Base-by-base conservation (phyloP, 2,888 invertebrate genomes). In the Brenthis ino region DNA sequence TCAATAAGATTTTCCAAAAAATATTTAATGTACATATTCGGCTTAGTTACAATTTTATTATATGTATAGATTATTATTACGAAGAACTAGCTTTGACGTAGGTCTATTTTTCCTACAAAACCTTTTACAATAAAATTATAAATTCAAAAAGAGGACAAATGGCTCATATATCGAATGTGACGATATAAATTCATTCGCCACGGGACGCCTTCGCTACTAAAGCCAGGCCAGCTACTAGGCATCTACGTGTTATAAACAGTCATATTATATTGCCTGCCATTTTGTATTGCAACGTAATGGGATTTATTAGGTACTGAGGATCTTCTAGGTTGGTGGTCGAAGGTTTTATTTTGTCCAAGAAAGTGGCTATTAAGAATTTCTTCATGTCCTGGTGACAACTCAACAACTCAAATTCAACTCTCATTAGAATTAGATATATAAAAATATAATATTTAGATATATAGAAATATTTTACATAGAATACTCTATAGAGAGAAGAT, bases 101-200 rank as follows among this genome's bases (percentile, higher is more conserved):
- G 28, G 47, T 14, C 47, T 57, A 43, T 6, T 57, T 20, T 13
- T 24, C 20, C 20, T 47, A 47, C 12, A 12, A 57, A 13, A 57
- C 37, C 37, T 43, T 43, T 57, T 6, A 54, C 14, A 47, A 48
- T 47, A 58, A 11, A 28, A 48, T 3, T 5, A 11, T 28, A n/a
- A 58, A 28, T 58, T 47, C 24, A 28, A n/a, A 58, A 58, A 48
- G 24, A 48, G 48, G 48, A 58, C 24, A 14, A 28, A n/a, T 24
- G 14, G 13, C 48, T 14, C 24, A 28, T 58, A 43, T 43, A 58
- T 64, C 33, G 37, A 64, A 51, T 54, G 47, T 43, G 12, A 53
- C 14, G 24, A 37, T 65, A 68, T 71, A 65, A 68, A 71, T 68
- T 51, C 64, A 60, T 64, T 68, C 65, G 28, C 70, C 47, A 63